A percentile compares a stretch with the other conserved stretches of the same genome.
Evolutionary conservation across 2,888 invertebrate genomes (phyloP).

Genomic region (Lasius fuliginosus): DNA sequence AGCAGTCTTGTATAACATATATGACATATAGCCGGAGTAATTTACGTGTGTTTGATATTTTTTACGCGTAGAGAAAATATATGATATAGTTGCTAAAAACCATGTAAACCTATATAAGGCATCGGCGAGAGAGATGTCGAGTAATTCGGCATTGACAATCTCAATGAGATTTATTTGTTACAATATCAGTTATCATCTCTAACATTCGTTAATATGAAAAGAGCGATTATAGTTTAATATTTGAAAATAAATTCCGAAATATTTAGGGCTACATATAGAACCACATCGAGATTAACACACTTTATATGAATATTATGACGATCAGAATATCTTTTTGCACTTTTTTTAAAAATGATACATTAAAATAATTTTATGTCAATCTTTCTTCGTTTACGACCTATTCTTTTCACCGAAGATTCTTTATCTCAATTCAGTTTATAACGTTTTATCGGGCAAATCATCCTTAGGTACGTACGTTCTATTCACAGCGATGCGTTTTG

Average conservation of each 20-base stretch:
- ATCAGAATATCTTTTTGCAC: background rate
- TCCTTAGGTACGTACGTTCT: slow-evolving; percentile 71
- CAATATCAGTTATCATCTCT: background rate
- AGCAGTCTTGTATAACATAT: background rate
- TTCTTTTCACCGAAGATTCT: background rate
- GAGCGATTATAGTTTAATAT: background rate
- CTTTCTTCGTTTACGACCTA: background rate
- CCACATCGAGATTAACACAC: background rate
- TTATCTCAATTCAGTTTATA: slow-evolving; percentile 9
- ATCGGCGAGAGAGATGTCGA: background rate
- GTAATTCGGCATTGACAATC: background rate
- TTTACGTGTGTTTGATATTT: background rate
- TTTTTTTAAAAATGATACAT: slow-evolving; percentile 6
- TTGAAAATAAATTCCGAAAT: background rate
- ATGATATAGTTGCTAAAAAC: slow-evolving; percentile 28
- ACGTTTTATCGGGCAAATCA: slow-evolving; percentile 15
- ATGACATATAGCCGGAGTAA: background rate
- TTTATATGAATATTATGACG: background rate
- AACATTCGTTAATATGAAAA: background rate
- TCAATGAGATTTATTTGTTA: background rate
- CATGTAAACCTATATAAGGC: background rate
- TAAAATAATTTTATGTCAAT: background rate
- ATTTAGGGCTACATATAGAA: background rate
- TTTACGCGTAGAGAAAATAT: slow-evolving; percentile 4
- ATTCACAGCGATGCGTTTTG: slow-evolving; percentile 64